Evolutionary conservation across 2,113 vertebrate species (phyloP).

Genomic region (Eulacestoma nigropectus): DNA sequence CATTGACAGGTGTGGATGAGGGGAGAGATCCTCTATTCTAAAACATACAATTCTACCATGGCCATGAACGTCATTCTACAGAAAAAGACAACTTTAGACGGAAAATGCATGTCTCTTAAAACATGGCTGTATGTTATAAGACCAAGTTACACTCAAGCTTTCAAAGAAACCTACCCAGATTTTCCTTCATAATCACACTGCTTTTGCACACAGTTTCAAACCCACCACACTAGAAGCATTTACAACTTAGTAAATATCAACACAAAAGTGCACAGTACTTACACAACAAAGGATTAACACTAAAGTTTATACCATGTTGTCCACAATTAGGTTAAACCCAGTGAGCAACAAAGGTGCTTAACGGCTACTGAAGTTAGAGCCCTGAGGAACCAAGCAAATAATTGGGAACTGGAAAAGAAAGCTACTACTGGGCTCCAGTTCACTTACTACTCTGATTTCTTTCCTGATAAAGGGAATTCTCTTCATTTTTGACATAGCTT

Average conservation of each 20-base stretch:
- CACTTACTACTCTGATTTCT: not conserved
- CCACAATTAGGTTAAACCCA: not conserved
- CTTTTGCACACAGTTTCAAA: not conserved
- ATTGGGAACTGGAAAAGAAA: not conserved
- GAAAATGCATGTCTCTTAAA: not conserved
- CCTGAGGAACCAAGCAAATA: not conserved
- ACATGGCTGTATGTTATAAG: not conserved
- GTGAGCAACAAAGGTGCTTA: not conserved
- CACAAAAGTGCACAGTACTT: not conserved
- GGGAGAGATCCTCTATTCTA: not conserved
- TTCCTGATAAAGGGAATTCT: not conserved
- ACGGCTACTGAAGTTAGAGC: accelerated
- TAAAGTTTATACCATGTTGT: not conserved
- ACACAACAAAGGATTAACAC: not conserved
- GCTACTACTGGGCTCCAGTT: not conserved
- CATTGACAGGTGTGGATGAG: not conserved
- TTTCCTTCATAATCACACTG: not conserved
- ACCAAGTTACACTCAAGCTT: not conserved
- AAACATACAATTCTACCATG: not conserved
- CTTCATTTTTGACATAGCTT: not conserved
- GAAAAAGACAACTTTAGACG: not conserved
- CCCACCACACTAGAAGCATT: not conserved
- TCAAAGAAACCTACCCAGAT: not conserved
- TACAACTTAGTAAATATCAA: not conserved
- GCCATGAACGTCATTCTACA: not conserved